These are phyloP conservation scores for Drosophila conformis DNA, from an alignment of 2,888 invertebrate genomes.

Conservation along the genomic window DNA sequence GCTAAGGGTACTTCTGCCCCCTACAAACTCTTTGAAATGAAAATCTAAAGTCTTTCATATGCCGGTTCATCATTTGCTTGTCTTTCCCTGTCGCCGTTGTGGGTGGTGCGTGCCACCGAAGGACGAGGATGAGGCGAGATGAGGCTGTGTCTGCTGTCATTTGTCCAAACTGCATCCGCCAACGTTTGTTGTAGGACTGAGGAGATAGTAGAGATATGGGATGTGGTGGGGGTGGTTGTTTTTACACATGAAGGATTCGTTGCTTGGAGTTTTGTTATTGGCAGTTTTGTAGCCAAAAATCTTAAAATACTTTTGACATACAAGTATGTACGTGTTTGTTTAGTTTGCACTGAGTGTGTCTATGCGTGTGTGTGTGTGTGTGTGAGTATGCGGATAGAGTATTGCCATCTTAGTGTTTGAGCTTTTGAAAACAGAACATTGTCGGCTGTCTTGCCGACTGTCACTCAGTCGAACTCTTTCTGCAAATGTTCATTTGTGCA, in stretches of 20 bases:
- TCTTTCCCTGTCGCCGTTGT: conserved; percentile 48
- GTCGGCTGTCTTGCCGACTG: conserved; percentile 78
- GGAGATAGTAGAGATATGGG: not conserved
- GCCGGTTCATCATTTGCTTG: conserved; percentile 68
- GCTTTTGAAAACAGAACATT: conserved; percentile 75
- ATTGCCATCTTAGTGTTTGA: conserved; percentile 73
- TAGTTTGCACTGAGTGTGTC: conserved; percentile 47
- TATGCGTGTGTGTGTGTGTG: conserved; percentile 26
- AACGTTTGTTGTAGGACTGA: conserved; percentile 18
- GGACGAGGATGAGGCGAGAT: conserved; percentile 20
- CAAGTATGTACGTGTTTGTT: conserved; percentile 67
- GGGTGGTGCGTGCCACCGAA: conserved; percentile 35
- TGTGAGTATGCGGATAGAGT: conserved; percentile 41
- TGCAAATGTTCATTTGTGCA: conserved; percentile 68
- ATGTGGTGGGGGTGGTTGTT: not conserved
- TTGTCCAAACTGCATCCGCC: conserved; percentile 77
- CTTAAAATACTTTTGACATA: conserved; percentile 79
- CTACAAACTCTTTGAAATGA: conserved; percentile 27
- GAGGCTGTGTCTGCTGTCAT: conserved; percentile 65
- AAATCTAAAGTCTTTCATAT: conserved; percentile 54
- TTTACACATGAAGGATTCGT: conserved; percentile 14
- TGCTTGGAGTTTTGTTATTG: conserved; percentile 64
- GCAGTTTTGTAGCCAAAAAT: conserved; percentile 78
- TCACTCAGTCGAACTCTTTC: conserved; percentile 72
- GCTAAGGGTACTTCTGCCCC: not conserved